Base-by-base conservation (phyloP, 1,140 invertebrate genomes). In the Drosophila auraria region DNA sequence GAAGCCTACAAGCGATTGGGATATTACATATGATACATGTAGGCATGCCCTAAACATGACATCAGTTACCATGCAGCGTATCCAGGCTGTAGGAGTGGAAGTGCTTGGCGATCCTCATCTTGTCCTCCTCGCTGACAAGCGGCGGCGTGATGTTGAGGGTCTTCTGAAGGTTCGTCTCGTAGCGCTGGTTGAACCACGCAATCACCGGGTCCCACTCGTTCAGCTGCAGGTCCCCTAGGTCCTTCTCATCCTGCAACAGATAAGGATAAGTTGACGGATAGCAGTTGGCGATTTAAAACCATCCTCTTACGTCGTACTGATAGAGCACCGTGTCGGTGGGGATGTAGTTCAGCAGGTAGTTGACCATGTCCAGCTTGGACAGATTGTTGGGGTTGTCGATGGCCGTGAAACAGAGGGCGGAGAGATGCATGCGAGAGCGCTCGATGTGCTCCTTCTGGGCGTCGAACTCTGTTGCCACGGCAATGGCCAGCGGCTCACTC, bases 391-490 rank as follows among this genome's bases (percentile, higher is more conserved):
- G 98, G 94, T 99, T 99, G 92, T 99, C 98, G 53, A 98, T 93
- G 65, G 96, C 95, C 40, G 97, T 99, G 84, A 97, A 98, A 83
- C 97, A 97, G 8, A 99, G 93, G n/a, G 96, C 95, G 23, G 97
- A 98, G 96, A 99, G 94, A 93, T 99, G 97, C 98, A 99, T 99
- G 60, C 94, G 95, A 65, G 96, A 95, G 83, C 95, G 95, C 63
- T 96, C 93, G 64, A 99, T 97, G 64, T 94, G 94, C 42, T 97
- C 95, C 71, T 95, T 95, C 92, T 99, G 98, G n/a, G 95, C 93
- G 83, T 97, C 95, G 97, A 98, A 99, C 95, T 99, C 98, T 53
- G 96, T 95, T 5, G 98, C 97, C 44, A 99, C 95, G 15, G 97
- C 97, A 62, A 98, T 94, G 15, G 98, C 98, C 40, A 99, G 93